Base-by-base conservation (phyloP, 2,888 invertebrate species). In the Cabera pusaria region DNA sequence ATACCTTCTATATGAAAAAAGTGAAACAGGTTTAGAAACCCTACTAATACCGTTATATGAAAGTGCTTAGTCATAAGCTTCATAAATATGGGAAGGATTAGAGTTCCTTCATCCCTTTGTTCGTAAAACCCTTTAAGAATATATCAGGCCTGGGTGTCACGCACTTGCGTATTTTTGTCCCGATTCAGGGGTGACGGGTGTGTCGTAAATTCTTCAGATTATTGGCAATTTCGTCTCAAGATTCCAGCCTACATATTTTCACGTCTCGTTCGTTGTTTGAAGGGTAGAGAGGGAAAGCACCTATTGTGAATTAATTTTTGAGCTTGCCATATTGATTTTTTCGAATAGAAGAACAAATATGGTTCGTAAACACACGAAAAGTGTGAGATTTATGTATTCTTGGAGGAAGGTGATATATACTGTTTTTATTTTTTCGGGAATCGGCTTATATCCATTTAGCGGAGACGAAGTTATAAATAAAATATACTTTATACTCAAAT, bases 191-290 rank as follows among this genome's bases (percentile, higher is more conserved):
- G 40, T 32, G 41, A 42, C 29, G 25, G 32, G 42, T 19, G 21
- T 20, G 29, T 45, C 47, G 50, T 56, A 55, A 59, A 56, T 55
- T 56, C 49, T 23, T 31, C 17, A 29, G 37, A 44, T 54, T 56
- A 55, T 55, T 50, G 50, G 47, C 44, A 45, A 59, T 56, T 44
- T 38, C 33, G 28, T 34, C 36, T 22, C 24, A 14, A 9, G 10
- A 44, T 47, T 47, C 42, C 35, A 16, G 40, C 36, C 44, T 38
- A 38, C 43, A 48, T 34, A 34, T 14, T 38, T 32, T 22, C 26
- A 27, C 9, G 31, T 26, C 38, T 22, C 18, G 16, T 26, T 38
- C 12, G 26, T 21, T 26, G 12, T 38, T 26, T 26, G 17, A 22
- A 18, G 6, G 10, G 29, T 6, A 12, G 28, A 23, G 22, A 16